Conservation (phyloP, 2,888 invertebrate species). For the Hemistola chrysoprasaria region DNA sequence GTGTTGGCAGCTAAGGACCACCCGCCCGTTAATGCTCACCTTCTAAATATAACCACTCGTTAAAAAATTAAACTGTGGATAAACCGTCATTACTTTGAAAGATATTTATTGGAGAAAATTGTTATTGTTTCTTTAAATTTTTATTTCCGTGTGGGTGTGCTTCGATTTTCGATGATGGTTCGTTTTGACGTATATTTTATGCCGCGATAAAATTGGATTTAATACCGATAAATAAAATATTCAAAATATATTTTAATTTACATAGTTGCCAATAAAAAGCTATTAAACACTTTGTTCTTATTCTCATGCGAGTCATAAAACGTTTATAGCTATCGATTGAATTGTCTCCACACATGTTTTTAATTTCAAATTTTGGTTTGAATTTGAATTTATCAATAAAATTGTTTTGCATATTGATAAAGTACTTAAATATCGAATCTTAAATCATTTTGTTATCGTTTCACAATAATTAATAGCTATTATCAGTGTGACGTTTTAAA, state of each 20-base stretch:
- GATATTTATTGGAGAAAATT: neutral
- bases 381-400: too few relatives aligned
- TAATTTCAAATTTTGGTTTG: too few relatives aligned
- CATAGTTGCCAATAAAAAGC: neutral
- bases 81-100: slow-evolving; percentile 13
- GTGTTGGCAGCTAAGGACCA: slow-evolving; percentile 11
- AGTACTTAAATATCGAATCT: neutral
- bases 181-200: too few relatives aligned
- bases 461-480: slow-evolving; percentile 17
- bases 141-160: too few relatives aligned
- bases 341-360: too few relatives aligned
- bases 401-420: too few relatives aligned
- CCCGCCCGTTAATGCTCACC: slow-evolving; percentile 4
- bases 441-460: slow-evolving; percentile 19
- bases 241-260: too few relatives aligned
- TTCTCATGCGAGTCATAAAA: slow-evolving; percentile 3
- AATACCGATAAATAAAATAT: too few relatives aligned
- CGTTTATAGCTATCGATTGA: slow-evolving; percentile 2
- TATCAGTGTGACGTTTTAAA: slow-evolving; percentile 14
- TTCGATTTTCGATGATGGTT: too few relatives aligned
- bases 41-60: slow-evolving; percentile 1
- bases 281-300: slow-evolving; percentile 12
- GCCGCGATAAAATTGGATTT: too few relatives aligned
- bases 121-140: slow-evolving; percentile 1
- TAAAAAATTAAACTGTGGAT: slow-evolving; percentile 13